Evolutionary conservation across 1,140 invertebrate genomes (phyloP), one percentile per base, ranked within the genome.

Genomic region (Notospermus geniculatus): DNA sequence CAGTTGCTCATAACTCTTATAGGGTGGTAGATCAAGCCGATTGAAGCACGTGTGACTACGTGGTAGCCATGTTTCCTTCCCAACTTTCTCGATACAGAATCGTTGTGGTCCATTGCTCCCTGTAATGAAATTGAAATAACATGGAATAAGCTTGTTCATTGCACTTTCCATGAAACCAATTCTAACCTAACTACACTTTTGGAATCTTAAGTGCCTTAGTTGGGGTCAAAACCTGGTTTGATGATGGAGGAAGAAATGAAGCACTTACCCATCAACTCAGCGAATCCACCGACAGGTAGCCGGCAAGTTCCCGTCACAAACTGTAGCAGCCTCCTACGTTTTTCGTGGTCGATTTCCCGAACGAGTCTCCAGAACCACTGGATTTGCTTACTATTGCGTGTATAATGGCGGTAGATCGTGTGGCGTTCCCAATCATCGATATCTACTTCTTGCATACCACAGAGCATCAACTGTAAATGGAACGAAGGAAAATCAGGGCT

Each of bases 31-130:
- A 81, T 98, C 95, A 15, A 97, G 84, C 23, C 95, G 85, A 83
- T 98, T 98, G 83, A 98, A 98, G 80, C 95, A 98, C 1, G 95
- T 98, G 79, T 97, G 95, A 59, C 91, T 94, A n/a, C 93, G 84
- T 17, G 95, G 95, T 66, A 97, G 82, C 93, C 93, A 99, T 0
- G 94, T 97, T 72, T 99, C 97, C 80, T 99, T 99, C n/a, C 97
- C 97, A 52, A 99, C 96, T 84, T 98, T 97, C 81, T 99, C 97
- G 76, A 99, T 98, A 83, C 97, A 99, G 83, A 99, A 99, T 69
- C 94, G 84, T 82, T 99, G 97, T 0, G 97, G 95, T 23, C 97
- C 97, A 77, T 98, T 99, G 65, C 94, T 97, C 67, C 90, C 90
- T 90, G 71, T 65, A 82, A 81, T 55, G 2, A 29, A n/a, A 28